phyloP scores from a whole-genome alignment of 2,888 invertebrate species.

The Dexiosoma caninum region DNA sequence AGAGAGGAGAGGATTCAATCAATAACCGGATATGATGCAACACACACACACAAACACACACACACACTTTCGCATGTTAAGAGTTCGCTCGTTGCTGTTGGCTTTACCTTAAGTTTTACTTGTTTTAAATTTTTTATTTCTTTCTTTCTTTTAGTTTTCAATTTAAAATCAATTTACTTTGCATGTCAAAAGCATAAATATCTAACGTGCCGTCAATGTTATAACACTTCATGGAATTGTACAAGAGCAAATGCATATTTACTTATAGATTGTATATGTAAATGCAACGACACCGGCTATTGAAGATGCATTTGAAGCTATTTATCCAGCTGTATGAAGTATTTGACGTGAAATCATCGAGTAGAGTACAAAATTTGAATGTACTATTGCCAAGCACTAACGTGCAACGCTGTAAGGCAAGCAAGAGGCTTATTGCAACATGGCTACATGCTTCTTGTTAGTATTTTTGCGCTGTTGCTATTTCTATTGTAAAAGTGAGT shows the following conservation, averaged over 20 bases:
- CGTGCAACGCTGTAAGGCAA: background rate
- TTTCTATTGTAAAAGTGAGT: background rate
- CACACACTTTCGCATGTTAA: slow-evolving; percentile 4
- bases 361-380: background rate
- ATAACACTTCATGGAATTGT: slow-evolving; percentile 53
- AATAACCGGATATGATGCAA: slow-evolving; percentile 52
- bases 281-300: slow-evolving; percentile 2
- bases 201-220: slow-evolving; percentile 58
- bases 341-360: background rate
- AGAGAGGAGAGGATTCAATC: background rate
- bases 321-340: background rate
- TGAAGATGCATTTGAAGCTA: slow-evolving; percentile 7
- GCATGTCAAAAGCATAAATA: slow-evolving; percentile 63
- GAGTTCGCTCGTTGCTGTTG: background rate
- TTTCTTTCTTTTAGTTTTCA: slow-evolving; percentile 50
- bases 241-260: slow-evolving; percentile 4
- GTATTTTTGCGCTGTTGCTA: background rate
- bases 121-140: too few relatives aligned
- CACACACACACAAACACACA: slow-evolving; percentile 1
- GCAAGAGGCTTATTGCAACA: background rate
- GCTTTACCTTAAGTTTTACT: background rate
- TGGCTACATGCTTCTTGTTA: background rate
- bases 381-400: background rate
- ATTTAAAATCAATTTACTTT: slow-evolving; percentile 73
- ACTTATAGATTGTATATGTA: background rate